phyloP scores from a whole-genome alignment of 2,797 vertebrate genomes.

The Choloepus didactylus region DNA sequence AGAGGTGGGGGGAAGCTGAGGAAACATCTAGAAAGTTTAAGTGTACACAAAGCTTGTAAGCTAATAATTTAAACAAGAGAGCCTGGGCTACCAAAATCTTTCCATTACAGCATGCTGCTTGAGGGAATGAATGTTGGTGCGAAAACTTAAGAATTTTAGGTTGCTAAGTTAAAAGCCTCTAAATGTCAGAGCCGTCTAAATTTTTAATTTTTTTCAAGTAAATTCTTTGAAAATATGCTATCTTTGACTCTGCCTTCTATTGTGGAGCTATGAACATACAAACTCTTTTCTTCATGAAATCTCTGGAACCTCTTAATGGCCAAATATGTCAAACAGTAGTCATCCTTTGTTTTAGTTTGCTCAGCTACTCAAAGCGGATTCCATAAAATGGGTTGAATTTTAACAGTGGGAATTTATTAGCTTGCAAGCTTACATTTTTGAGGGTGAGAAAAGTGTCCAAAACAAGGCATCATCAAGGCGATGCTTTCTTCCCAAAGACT shows the following conservation, averaged over 20 bases:
- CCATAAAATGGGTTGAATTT: too few relatives aligned
- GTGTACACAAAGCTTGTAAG: background rate
- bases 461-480: too few relatives aligned
- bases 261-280: background rate
- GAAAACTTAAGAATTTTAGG: background rate
- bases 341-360: background rate
- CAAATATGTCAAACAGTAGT: background rate
- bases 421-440: too few relatives aligned
- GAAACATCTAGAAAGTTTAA: background rate
- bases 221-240: slow-evolving; percentile 44
- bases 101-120: background rate
- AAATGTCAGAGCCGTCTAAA: slow-evolving; percentile 16
- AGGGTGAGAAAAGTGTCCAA: too few relatives aligned
- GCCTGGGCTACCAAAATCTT: background rate
- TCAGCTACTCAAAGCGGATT: too few relatives aligned
- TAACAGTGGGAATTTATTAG: too few relatives aligned
- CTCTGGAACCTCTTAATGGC: background rate
- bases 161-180: background rate
- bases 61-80: background rate
- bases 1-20: background rate
- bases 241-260: background rate
- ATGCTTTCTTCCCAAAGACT: too few relatives aligned
- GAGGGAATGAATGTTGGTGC: background rate
- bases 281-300: background rate
- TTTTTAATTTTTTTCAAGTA: background rate